Evolutionary conservation across 2,113 vertebrate species (phyloP).

Genomic region (Phyllostomus hastatus): DNA sequence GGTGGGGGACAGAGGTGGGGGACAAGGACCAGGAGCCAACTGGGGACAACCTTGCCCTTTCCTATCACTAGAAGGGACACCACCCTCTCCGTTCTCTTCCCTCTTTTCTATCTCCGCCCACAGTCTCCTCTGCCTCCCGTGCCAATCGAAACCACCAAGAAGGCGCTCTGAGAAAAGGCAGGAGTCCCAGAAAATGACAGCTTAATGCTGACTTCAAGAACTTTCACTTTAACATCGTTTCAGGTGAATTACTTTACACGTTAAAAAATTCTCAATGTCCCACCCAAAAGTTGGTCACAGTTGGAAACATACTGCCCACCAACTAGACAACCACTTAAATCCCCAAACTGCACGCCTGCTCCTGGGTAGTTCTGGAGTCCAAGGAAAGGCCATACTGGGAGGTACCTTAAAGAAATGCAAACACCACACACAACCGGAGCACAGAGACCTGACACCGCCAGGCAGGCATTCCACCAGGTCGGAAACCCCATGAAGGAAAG

Average conservation of each 20-base stretch:
- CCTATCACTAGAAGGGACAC: not conserved
- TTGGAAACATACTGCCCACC: not conserved
- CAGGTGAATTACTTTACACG: not conserved
- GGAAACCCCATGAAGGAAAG: not conserved
- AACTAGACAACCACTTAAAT: not conserved
- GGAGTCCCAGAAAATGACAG: not conserved
- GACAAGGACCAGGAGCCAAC: not conserved
- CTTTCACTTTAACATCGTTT: not conserved
- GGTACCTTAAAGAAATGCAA: not conserved
- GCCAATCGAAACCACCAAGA: not conserved
- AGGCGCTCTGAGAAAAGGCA: not conserved
- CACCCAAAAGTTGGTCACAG: not conserved
- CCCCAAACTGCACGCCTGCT: not conserved
- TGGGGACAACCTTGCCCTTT: not conserved
- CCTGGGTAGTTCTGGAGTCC: not conserved
- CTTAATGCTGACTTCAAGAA: not conserved
- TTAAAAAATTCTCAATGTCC: not conserved
- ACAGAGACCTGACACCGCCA: fast-evolving
- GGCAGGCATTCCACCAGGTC: not conserved
- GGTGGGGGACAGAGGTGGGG: not conserved
- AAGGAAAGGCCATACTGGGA: not conserved
- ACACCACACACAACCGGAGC: not conserved
- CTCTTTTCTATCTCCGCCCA: not conserved
- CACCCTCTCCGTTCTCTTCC: too few species aligned
- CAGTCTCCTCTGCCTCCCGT: not conserved